phyloP scores from a whole-genome alignment of 2,888 invertebrate species.

The Steromphala cineraria region DNA sequence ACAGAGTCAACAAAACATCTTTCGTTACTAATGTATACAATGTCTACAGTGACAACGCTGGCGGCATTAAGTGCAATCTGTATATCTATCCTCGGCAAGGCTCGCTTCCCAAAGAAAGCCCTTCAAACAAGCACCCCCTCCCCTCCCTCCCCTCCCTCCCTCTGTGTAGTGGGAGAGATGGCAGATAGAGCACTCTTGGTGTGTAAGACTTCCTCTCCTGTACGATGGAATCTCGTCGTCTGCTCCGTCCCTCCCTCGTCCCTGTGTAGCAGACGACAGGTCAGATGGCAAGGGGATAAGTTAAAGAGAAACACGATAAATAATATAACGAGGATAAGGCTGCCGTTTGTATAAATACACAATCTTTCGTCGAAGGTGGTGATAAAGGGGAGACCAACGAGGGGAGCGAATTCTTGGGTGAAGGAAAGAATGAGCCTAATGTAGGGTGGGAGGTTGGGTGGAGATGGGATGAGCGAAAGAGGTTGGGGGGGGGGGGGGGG shows the following conservation, averaged over 20 bases:
- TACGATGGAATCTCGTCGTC: background rate
- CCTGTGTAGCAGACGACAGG: background rate
- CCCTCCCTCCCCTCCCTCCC: background rate
- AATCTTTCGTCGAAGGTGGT: background rate
- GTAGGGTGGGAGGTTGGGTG: background rate
- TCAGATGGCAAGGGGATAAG: background rate
- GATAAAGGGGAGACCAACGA: background rate
- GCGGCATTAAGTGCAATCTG: background rate
- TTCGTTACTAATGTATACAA: background rate
- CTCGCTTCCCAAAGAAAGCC: background rate
- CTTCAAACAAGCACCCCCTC: background rate
- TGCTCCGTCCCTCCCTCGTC: background rate
- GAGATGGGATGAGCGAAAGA: background rate
- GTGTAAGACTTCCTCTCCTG: background rate
- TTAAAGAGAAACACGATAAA: background rate
- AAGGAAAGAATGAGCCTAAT: background rate
- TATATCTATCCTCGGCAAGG: background rate
- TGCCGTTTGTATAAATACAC: background rate
- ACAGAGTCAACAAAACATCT: background rate
- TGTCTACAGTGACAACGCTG: background rate
- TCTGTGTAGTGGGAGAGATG: background rate
- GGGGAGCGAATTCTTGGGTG: background rate
- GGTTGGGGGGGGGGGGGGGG: background rate
- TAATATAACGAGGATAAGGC: background rate
- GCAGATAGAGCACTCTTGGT: background rate